Evolutionary conservation across 2,797 vertebrate genomes (phyloP).

Genomic region (Intellagama lesueurii): DNA sequence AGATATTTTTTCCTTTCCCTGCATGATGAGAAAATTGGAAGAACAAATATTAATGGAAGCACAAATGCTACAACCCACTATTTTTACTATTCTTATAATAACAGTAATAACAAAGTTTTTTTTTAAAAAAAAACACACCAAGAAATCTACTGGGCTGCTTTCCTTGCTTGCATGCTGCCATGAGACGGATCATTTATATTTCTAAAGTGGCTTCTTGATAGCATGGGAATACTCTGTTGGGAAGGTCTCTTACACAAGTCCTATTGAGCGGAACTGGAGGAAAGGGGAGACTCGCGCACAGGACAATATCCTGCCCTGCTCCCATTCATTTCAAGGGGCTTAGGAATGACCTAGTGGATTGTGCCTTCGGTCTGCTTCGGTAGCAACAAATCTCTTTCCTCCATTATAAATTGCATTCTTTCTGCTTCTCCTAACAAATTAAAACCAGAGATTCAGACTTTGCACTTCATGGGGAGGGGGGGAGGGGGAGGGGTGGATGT

Average conservation of each 20-base stretch:
- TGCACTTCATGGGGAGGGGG: constrained; percentile 30
- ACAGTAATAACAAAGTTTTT: not conserved
- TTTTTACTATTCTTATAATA: not conserved
- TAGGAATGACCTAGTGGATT: not conserved
- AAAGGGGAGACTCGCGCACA: no score
- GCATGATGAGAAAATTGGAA: not conserved
- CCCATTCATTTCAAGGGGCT: not conserved
- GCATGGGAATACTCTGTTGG: not conserved
- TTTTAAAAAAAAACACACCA: not conserved
- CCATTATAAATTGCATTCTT: constrained; percentile 73
- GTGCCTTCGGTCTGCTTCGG: constrained; percentile 33
- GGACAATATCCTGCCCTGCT: not conserved
- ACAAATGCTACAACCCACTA: not conserved
- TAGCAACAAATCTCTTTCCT: constrained; percentile 63
- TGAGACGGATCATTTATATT: not conserved
- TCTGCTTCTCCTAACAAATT: constrained; percentile 73
- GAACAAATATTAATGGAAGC: not conserved
- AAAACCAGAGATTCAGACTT: constrained; percentile 72
- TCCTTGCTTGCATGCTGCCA: not conserved
- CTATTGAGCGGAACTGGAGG: not conserved
- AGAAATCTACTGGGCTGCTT: not conserved
- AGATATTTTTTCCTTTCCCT: not conserved
- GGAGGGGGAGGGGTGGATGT: not conserved
- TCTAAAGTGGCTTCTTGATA: not conserved
- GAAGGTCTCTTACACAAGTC: not conserved